Evolutionary conservation across 2,888 invertebrate species (phyloP).

Genomic region (Criorhina ranunculi): DNA sequence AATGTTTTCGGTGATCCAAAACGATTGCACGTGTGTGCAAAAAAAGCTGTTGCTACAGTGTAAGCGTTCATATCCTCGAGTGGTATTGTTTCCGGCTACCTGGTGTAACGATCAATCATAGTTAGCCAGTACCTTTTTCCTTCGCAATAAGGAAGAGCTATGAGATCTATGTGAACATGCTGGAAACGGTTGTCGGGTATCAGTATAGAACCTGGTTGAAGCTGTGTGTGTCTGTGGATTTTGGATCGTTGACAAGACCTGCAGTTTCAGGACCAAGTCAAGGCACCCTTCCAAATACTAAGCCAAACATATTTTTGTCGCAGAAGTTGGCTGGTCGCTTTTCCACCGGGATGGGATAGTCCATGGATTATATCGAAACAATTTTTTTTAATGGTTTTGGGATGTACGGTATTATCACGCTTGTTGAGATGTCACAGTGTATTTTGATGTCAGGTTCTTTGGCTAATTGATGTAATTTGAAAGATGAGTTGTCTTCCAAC

Average conservation of each 20-base stretch:
- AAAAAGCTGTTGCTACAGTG: neutral
- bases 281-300: neutral
- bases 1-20: too few species aligned
- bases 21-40: too few species aligned
- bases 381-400: too few species aligned
- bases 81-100: too few species aligned
- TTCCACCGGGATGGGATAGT: too few species aligned
- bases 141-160: neutral
- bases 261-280: neutral
- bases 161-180: too few species aligned
- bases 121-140: neutral
- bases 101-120: neutral
- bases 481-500: neutral
- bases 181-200: neutral
- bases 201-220: too few species aligned
- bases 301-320: neutral
- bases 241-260: neutral
- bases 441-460: conserved; percentile 3
- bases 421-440: conserved; percentile 1
- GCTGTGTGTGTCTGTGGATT: too few species aligned
- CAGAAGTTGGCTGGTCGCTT: too few species aligned
- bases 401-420: neutral
- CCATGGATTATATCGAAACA: too few species aligned
- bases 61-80: neutral
- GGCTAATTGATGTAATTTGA: neutral